Percentiles rank a stretch among this genome's conserved stretches.
These are phyloP conservation scores for Daktulosphaira vitifoliae DNA, from an alignment of 1,140 invertebrate genomes.

Conservation along the genomic window DNA sequence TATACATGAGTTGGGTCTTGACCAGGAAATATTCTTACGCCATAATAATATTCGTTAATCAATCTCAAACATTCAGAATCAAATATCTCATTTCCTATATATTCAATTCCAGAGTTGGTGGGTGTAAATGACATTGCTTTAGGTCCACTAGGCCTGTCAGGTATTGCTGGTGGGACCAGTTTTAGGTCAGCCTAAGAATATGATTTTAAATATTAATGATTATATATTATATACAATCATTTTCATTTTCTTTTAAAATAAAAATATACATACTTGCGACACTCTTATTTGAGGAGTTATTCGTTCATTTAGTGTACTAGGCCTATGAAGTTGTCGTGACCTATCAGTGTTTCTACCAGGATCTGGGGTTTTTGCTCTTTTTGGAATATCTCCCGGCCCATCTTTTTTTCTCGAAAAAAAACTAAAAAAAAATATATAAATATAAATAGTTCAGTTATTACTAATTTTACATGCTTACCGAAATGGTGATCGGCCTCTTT, in stretches of 20 bases:
- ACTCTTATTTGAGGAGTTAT: conserved; percentile 42
- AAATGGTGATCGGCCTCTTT: conserved; percentile 79
- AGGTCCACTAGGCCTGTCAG: conserved; percentile 53
- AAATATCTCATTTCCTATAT: conserved; percentile 72
- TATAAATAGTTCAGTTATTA: background rate
- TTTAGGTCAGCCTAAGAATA: conserved; percentile 53
- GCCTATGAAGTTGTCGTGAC: conserved; percentile 16
- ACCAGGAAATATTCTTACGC: conserved; percentile 83
- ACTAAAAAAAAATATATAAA: conserved; percentile 44
- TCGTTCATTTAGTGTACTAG: conserved; percentile 28
- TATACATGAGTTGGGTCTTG: conserved; percentile 96
- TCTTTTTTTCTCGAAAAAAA: conserved; percentile 71
- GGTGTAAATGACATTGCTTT: conserved; percentile 61
- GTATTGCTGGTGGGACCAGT: conserved; percentile 55
- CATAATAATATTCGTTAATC: conserved; percentile 97
- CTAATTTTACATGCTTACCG: conserved; percentile 49
- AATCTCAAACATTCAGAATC: conserved; percentile 80
- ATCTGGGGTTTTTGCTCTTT: conserved; percentile 65
- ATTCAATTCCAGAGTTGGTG: conserved; percentile 57
- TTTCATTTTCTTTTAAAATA: too few species aligned
- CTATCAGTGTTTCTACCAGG: conserved; percentile 42
- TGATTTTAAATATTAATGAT: background rate
- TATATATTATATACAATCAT: too few species aligned
- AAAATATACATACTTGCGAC: conserved; percentile 42
- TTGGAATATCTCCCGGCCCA: conserved; percentile 52